Percentiles rank a stretch among this genome's conserved stretches.
Conservation (phyloP, 2,797 vertebrate species). For the Diplodus sargus region DNA sequence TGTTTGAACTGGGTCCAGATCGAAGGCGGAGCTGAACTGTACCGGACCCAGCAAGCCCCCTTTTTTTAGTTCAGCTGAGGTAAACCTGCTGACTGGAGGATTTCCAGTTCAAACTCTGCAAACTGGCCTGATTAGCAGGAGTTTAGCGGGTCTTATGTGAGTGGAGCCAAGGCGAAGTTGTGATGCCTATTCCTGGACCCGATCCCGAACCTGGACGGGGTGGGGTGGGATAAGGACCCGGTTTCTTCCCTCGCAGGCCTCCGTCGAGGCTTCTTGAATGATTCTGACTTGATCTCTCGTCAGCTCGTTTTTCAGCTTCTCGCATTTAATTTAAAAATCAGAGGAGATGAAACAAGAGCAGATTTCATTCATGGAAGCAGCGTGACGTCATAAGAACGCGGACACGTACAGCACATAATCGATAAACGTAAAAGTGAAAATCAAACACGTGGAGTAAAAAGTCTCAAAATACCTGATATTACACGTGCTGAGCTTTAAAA, state of each 20-base stretch:
- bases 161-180: constrained; percentile 29
- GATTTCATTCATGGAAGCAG: no score
- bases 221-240: neutral
- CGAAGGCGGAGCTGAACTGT: neutral
- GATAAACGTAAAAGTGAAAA: no score
- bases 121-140: constrained; percentile 65
- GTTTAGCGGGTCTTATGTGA: constrained; percentile 47
- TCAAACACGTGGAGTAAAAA: no score
- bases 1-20: constrained; percentile 13
- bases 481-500: no score
- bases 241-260: neutral
- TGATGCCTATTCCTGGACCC: constrained; percentile 35
- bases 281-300: neutral
- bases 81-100: constrained; percentile 72
- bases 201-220: neutral
- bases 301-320: no score
- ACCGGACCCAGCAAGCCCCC: constrained; percentile 9
- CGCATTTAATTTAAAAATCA: no score
- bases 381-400: no score
- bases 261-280: no score
- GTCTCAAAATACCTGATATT: no score
- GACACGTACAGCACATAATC: no score
- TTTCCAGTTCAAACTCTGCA: constrained; percentile 67
- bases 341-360: no score
- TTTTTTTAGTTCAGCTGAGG: constrained; percentile 70